Conservation (phyloP, 2,113 vertebrate genomes). For the Artemisiospiza belli region DNA sequence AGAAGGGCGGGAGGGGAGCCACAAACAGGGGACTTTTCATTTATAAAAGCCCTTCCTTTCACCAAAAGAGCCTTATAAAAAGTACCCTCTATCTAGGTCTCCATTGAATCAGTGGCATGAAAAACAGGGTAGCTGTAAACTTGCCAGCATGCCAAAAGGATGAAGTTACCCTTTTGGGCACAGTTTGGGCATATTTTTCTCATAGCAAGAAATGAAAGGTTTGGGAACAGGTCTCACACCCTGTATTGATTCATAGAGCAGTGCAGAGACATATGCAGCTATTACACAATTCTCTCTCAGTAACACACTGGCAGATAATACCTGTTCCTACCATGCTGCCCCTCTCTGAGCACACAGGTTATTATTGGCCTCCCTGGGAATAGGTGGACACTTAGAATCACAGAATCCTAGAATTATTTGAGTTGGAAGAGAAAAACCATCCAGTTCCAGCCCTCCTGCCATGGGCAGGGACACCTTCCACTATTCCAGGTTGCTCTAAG, state of each 20-base stretch:
- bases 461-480: not conserved
- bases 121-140: not conserved
- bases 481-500: not conserved
- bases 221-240: not conserved
- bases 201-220: not conserved
- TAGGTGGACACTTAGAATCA: not conserved
- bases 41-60: conserved; percentile 23
- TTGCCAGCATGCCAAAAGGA: not conserved
- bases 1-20: not conserved
- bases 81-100: conserved; percentile 17
- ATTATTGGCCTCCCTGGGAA: not conserved
- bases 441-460: not conserved
- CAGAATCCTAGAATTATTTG: not conserved
- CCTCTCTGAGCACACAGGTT: not conserved
- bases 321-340: not conserved
- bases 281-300: not conserved
- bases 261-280: not conserved
- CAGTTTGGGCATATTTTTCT: not conserved
- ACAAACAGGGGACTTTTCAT: conserved; percentile 53
- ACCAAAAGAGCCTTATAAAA: conserved; percentile 7
- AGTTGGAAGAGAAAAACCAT: not conserved
- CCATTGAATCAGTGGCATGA: not conserved
- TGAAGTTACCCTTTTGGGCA: not conserved
- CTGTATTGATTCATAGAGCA: not conserved
- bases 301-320: not conserved